Evolutionary conservation across 1,140 invertebrate genomes (phyloP).

Genomic region (Pectinophora gossypiella): DNA sequence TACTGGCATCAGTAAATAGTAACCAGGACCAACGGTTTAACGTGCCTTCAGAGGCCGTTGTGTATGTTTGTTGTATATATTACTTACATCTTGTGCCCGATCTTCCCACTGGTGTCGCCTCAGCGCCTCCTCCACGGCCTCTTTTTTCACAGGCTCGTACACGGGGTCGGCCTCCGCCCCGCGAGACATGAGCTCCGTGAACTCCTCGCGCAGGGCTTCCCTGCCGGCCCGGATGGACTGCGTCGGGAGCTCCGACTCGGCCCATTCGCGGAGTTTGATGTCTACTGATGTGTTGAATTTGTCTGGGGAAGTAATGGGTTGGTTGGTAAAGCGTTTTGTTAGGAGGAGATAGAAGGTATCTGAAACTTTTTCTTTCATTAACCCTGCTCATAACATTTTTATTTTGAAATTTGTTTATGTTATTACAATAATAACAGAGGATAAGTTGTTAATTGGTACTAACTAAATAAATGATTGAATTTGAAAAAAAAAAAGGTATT

Average conservation of each 20-base stretch:
- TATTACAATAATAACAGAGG: no score
- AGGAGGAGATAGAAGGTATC: no score
- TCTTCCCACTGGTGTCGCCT: slow-evolving; percentile 93
- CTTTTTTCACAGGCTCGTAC: slow-evolving; percentile 92
- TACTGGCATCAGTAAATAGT: no score
- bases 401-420: no score
- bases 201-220: slow-evolving; percentile 92
- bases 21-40: no score
- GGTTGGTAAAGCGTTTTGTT: background rate
- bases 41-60: no score
- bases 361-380: no score
- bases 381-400: no score
- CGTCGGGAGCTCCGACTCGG: slow-evolving; percentile 89
- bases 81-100: slow-evolving; percentile 71
- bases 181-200: slow-evolving; percentile 83
- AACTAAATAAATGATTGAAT: no score
- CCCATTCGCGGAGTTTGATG: slow-evolving; percentile 97
- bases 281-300: slow-evolving; percentile 98
- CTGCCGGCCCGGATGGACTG: slow-evolving; percentile 85
- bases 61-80: no score
- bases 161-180: slow-evolving; percentile 86
- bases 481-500: no score
- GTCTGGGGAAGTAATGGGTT: slow-evolving; percentile 70
- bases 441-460: no score
- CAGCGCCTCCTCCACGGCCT: slow-evolving; percentile 89